Evolutionary conservation across 2,113 vertebrate species (phyloP).

Genomic region (Macquaria australasica): DNA sequence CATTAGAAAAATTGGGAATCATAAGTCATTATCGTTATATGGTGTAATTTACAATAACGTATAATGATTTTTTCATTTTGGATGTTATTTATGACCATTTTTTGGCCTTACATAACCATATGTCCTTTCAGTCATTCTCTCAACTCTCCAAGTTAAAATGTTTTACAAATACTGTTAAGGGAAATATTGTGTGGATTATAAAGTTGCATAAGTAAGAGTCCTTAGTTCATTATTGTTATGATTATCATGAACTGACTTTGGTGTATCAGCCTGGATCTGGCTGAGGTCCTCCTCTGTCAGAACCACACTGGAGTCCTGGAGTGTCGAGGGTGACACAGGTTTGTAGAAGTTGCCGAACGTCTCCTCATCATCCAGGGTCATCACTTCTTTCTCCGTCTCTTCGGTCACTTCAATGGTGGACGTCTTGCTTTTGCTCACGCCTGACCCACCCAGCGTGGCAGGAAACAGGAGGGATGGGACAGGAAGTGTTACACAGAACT

Average conservation of each 20-base stretch:
- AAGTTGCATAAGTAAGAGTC: background rate
- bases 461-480: conserved; percentile 14
- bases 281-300: conserved; percentile 82
- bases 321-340: conserved; percentile 57
- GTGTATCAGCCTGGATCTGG: conserved; percentile 72
- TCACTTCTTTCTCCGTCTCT: conserved; percentile 86
- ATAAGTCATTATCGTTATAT: no score
- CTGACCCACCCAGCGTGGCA: conserved; percentile 45
- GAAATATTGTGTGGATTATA: background rate
- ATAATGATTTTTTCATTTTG: no score
- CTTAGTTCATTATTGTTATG: background rate
- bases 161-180: background rate
- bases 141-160: background rate
- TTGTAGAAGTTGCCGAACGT: conserved; percentile 84
- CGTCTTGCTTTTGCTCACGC: conserved; percentile 65
- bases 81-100: no score
- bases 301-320: conserved; percentile 60
- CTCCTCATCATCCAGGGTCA: conserved; percentile 86
- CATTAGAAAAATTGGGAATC: no score
- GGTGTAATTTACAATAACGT: no score
- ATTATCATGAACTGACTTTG: conserved; percentile 74
- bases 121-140: no score
- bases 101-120: no score
- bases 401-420: conserved; percentile 85
- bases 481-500: conserved; percentile 14